A percentile compares a stretch with the other conserved stretches of the same genome.
Conservation (phyloP, 2,113 vertebrate species). For the Pyxicephalus adspersus region DNA sequence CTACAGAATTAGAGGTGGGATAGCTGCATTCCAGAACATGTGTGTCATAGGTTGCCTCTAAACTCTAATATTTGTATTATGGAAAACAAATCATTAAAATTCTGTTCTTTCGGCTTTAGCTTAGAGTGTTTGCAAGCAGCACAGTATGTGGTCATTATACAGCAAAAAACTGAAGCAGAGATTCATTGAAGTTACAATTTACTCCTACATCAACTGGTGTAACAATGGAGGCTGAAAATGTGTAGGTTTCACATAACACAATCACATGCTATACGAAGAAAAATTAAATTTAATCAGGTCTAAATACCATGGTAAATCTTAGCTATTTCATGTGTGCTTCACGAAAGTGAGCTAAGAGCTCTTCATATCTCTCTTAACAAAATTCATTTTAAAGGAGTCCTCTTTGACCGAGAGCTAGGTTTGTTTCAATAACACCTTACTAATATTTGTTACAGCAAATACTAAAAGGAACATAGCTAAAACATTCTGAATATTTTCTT, state of each 20-base stretch:
- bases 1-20: too few relatives aligned
- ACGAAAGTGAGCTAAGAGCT: not conserved
- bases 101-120: not conserved
- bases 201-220: constrained; percentile 13
- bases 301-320: constrained; percentile 9
- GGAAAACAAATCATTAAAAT: too few relatives aligned
- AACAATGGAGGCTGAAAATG: constrained; percentile 27
- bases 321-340: constrained; percentile 4
- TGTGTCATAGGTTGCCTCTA: too few relatives aligned
- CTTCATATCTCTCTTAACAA: not conserved
- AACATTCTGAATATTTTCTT: too few relatives aligned
- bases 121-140: not conserved
- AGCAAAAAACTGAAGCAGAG: not conserved
- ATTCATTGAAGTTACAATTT: constrained; percentile 27
- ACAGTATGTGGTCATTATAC: not conserved
- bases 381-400: not conserved
- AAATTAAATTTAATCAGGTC: constrained; percentile 27
- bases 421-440: not conserved
- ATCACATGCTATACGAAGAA: constrained; percentile 18
- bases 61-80: too few relatives aligned
- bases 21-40: too few relatives aligned
- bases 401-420: not conserved
- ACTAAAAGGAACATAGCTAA: too few relatives aligned
- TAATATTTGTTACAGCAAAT: too few relatives aligned
- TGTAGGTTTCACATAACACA: constrained; percentile 12